These are phyloP conservation scores for Matsumyia berberina DNA, from an alignment of 2,888 invertebrate species.

Conservation along the genomic window DNA sequence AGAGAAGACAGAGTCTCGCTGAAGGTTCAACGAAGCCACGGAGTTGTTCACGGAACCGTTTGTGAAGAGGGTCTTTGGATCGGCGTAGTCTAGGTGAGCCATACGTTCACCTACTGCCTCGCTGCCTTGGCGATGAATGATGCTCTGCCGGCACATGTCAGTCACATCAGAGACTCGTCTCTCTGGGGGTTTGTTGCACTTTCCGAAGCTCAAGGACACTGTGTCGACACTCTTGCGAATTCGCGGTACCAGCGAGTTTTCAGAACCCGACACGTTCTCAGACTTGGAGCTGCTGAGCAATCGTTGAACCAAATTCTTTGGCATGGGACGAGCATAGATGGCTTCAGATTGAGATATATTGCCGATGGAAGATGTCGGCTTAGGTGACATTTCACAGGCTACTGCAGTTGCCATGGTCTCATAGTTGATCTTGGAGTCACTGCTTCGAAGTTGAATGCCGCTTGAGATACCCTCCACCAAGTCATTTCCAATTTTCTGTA, in stretches of 20 bases:
- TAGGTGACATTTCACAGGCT: neutral
- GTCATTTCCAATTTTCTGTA: conserved; percentile 81
- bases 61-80: conserved; percentile 89
- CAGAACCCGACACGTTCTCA: conserved; percentile 80
- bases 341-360: conserved; percentile 76
- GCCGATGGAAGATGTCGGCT: conserved; percentile 59
- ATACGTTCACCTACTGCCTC: conserved; percentile 94
- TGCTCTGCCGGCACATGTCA: conserved; percentile 83
- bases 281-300: conserved; percentile 78
- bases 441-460: conserved; percentile 74
- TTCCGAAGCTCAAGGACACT: conserved; percentile 79
- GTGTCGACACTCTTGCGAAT: conserved; percentile 81
- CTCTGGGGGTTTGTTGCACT: conserved; percentile 81
- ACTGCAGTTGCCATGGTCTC: conserved; percentile 73
- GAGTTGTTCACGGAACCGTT: conserved; percentile 78
- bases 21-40: conserved; percentile 79
- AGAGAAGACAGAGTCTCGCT: conserved; percentile 84
- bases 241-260: conserved; percentile 80
- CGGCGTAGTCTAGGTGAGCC: conserved; percentile 94
- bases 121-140: conserved; percentile 91
- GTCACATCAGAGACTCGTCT: conserved; percentile 83
- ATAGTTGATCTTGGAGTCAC: conserved; percentile 79
- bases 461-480: conserved; percentile 67
- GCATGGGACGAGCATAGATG: conserved; percentile 79
- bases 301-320: conserved; percentile 81